phyloP scores from a whole-genome alignment of 2,888 invertebrate genomes.

The Eupithecia pulchellata region DNA sequence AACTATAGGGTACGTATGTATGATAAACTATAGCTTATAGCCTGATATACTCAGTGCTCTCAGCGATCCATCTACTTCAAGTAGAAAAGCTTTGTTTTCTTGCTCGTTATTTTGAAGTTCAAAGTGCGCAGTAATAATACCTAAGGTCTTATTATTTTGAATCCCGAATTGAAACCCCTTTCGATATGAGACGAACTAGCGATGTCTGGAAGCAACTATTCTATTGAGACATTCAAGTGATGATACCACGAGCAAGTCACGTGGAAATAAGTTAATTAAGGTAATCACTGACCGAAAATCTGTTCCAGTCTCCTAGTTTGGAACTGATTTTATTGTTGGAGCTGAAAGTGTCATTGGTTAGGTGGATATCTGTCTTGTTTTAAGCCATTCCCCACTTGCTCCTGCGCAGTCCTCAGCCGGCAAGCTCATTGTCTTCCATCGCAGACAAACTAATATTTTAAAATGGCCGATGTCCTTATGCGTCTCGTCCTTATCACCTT shows the following conservation, averaged over 20 bases:
- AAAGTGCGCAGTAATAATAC: neutral
- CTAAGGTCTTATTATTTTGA: neutral
- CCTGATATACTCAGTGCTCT: neutral
- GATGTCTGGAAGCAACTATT: constrained; percentile 11
- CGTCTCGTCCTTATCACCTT: constrained; percentile 10
- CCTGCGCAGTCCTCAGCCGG: neutral
- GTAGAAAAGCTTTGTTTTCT: neutral
- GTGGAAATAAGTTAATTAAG: too few relatives aligned
- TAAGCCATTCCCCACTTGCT: neutral
- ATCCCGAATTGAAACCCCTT: neutral
- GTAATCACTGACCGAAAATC: constrained; percentile 20
- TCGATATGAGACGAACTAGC: neutral
- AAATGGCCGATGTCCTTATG: constrained; percentile 12
- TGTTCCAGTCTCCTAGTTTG: constrained; percentile 6
- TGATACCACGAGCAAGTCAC: constrained; percentile 27
- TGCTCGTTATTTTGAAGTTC: neutral
- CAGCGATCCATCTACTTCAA: neutral
- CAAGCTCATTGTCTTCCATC: neutral
- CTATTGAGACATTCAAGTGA: constrained; percentile 24
- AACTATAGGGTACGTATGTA: neutral
- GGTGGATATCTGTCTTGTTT: neutral
- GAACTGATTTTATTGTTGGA: neutral
- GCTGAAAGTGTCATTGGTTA: neutral
- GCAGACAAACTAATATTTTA: constrained; percentile 4
- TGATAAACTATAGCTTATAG: neutral